These are phyloP conservation scores for Lutjanus argentimaculatus DNA, from an alignment of 2,797 vertebrate genomes.

Conservation along the genomic window DNA sequence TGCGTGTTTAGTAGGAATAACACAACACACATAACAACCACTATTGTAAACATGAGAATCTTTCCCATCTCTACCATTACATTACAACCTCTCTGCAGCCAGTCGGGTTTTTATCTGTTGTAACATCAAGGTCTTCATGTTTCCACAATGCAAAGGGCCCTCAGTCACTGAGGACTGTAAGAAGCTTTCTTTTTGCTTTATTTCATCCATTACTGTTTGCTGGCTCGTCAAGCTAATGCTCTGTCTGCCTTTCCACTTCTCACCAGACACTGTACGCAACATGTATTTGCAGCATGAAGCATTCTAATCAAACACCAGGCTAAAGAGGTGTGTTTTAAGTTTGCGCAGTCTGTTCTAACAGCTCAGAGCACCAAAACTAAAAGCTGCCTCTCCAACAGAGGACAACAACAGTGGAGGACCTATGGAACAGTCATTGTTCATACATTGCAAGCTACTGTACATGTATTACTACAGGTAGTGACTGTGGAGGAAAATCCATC, in stretches of 20 bases:
- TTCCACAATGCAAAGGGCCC: neutral
- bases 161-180: neutral
- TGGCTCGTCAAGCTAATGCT: neutral
- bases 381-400: neutral
- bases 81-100: neutral
- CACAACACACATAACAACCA: neutral
- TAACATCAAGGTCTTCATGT: neutral
- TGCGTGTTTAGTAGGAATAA: neutral
- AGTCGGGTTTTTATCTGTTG: neutral
- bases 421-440: too few relatives aligned
- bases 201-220: neutral
- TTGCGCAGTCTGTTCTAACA: too few relatives aligned
- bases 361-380: too few relatives aligned
- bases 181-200: neutral
- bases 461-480: too few relatives aligned
- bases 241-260: neutral
- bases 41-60: neutral
- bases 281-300: too few relatives aligned
- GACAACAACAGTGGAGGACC: too few relatives aligned
- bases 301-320: too few relatives aligned
- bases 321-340: too few relatives aligned
- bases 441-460: too few relatives aligned
- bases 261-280: neutral
- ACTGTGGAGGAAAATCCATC: neutral
- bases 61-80: neutral